These are phyloP conservation scores for Oryzias woworae DNA, from an alignment of 2,113 vertebrate genomes.

Conservation along the genomic window DNA sequence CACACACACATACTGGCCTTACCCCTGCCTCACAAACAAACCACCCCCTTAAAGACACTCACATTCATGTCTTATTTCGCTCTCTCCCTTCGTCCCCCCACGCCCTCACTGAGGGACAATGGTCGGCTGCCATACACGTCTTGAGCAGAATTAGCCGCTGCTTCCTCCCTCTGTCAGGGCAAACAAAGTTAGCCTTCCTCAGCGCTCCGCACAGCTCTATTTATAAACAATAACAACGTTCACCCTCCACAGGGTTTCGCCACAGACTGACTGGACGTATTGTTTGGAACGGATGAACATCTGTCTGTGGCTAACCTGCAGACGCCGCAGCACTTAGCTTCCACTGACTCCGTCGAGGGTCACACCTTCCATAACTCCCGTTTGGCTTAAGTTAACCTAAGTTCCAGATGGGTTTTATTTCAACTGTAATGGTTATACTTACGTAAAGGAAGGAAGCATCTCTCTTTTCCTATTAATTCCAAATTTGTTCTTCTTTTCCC, in stretches of 20 bases:
- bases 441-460: background rate
- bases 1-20: slow-evolving; percentile 34
- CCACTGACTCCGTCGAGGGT: slow-evolving; percentile 29
- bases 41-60: slow-evolving; percentile 37
- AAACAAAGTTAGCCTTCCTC: slow-evolving; percentile 77
- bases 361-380: slow-evolving; percentile 6
- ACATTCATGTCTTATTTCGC: slow-evolving; percentile 37
- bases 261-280: slow-evolving; percentile 50
- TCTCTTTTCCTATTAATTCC: background rate
- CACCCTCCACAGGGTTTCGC: slow-evolving; percentile 51
- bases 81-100: slow-evolving; percentile 3
- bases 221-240: slow-evolving; percentile 76
- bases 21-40: slow-evolving; percentile 46
- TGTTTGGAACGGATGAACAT: slow-evolving; percentile 70
- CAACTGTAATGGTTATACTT: background rate
- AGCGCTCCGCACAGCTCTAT: slow-evolving; percentile 58
- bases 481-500: background rate
- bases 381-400: background rate
- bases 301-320: slow-evolving; percentile 61
- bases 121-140: slow-evolving; percentile 73
- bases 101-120: slow-evolving; percentile 54
- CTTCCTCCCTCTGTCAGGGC: slow-evolving; percentile 77
- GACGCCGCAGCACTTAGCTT: slow-evolving; percentile 43
- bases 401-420: background rate
- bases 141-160: slow-evolving; percentile 71